Base-by-base conservation (phyloP, 1,140 invertebrate species). In the Pristionchus pacificus region DNA sequence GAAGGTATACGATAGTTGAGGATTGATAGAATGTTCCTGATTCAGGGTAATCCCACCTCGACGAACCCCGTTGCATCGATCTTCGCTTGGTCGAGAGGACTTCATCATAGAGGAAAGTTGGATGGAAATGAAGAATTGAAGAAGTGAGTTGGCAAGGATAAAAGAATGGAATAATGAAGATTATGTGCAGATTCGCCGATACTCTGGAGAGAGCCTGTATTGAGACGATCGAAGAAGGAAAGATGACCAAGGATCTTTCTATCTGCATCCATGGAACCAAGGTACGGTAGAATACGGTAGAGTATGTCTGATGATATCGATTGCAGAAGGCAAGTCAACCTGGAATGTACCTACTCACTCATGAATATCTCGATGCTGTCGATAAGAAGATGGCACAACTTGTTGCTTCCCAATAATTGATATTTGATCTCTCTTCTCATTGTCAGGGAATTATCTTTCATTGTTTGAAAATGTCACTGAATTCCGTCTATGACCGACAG, bases 231-330 rank as follows among this genome's bases (percentile, higher is more conserved):
- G 94, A 98, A 85, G 86, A 89, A 67, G 95, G 94, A 25, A 86
- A 88, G 62, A 97, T 98, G 93, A 98, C 95, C n/a, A 98, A 98
- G 85, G 95, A 98, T 89, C 88, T 98, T 79, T 95, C 95, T 38
- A 95, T 97, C 85, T 98, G 95, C 84, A 93, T 97, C 75, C 96
- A 98, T 85, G 93, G 94, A 0, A 19, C 75, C 33, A 83, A 82
- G 27, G 75, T 49, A 49, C 38, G 74, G 58, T 25, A 62, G 14
- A 27, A 13, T 24, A 27, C 60, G 24, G 57, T 68, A 13, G 66
- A 19, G 10, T 10, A 13, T 27, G 10, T 68, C 27, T 30, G 15
- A 55, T 14, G 10, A 70, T 1, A 25, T 25, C 13, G 60, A 30
- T 61, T 27, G 0, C 29, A 27, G 25, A 25, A 33, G 55, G 77